Evolutionary conservation across 2,888 invertebrate species (phyloP).

Genomic region (Pollenia amentaria): DNA sequence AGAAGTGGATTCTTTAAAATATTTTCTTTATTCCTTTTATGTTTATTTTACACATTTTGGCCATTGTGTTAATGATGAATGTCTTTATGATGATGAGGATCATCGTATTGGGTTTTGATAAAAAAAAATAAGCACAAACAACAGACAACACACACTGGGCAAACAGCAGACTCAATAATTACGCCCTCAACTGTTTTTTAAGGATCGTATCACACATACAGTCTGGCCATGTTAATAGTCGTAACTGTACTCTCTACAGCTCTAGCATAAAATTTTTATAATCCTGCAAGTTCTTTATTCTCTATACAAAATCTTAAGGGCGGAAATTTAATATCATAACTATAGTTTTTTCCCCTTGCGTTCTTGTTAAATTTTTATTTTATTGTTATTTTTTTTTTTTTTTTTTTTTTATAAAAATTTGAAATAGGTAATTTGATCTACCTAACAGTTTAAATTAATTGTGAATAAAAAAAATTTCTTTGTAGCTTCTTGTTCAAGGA

Average conservation of each 20-base stretch:
- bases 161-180: constrained; percentile 50
- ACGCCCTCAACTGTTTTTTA: constrained; percentile 63
- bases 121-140: neutral
- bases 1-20: constrained; percentile 11
- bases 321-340: constrained; percentile 82
- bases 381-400: constrained; percentile 6
- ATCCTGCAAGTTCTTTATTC: constrained; percentile 52
- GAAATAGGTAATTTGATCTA: constrained; percentile 66
- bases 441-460: constrained; percentile 42
- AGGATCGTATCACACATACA: constrained; percentile 5
- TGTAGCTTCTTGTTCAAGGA: constrained; percentile 50
- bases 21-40: neutral
- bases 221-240: constrained; percentile 10
- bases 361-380: constrained; percentile 16
- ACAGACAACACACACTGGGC: neutral
- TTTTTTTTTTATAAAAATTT: constrained; percentile 27
- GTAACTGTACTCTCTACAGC: constrained; percentile 65
- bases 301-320: constrained; percentile 75
- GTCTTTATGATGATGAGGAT: constrained; percentile 34
- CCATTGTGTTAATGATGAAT: constrained; percentile 63
- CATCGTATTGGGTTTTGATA: constrained; percentile 45
- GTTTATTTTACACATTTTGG: neutral
- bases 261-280: constrained; percentile 46
- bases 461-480: constrained; percentile 9
- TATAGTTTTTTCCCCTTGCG: constrained; percentile 36